Evolutionary conservation across 2,113 vertebrate genomes (phyloP).

Genomic region (Vulpes ferrilata): DNA sequence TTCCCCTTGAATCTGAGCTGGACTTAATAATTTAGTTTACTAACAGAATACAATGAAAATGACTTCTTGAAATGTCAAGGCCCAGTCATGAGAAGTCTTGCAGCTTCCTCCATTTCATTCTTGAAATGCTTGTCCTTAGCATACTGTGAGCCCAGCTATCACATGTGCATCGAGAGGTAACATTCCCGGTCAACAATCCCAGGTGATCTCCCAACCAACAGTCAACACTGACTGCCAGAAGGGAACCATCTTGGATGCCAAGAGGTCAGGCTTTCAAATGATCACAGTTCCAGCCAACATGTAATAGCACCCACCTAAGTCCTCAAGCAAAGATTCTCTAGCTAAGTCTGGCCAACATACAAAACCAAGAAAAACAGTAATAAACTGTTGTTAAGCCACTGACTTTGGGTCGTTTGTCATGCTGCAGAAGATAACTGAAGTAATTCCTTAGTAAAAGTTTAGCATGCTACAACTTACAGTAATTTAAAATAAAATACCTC

Average conservation of each 20-base stretch:
- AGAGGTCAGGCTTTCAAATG: not conserved
- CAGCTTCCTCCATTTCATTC: not conserved
- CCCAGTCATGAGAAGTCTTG: not conserved
- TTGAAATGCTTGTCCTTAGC: too few species aligned
- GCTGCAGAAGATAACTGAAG: not conserved
- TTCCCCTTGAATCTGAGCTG: not conserved
- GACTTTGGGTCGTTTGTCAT: not conserved
- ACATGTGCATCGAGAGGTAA: rapidly evolving
- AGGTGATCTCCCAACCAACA: not conserved
- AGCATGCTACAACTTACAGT: not conserved
- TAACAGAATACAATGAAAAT: not conserved
- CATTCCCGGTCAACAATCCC: rapidly evolving
- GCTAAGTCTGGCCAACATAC: not conserved
- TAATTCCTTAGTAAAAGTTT: not conserved
- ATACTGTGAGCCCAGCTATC: too few species aligned
- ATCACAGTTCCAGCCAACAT: too few species aligned
- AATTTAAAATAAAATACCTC: not conserved
- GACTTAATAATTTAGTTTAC: not conserved
- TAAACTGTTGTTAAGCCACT: not conserved
- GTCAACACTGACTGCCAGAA: rapidly evolving
- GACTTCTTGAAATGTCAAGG: not conserved
- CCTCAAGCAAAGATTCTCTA: not conserved
- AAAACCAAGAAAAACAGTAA: not conserved
- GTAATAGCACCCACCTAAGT: not conserved
- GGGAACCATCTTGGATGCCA: not conserved